Conservation (phyloP, 2,113 vertebrate species). For the Pelecanus crispus region DNA sequence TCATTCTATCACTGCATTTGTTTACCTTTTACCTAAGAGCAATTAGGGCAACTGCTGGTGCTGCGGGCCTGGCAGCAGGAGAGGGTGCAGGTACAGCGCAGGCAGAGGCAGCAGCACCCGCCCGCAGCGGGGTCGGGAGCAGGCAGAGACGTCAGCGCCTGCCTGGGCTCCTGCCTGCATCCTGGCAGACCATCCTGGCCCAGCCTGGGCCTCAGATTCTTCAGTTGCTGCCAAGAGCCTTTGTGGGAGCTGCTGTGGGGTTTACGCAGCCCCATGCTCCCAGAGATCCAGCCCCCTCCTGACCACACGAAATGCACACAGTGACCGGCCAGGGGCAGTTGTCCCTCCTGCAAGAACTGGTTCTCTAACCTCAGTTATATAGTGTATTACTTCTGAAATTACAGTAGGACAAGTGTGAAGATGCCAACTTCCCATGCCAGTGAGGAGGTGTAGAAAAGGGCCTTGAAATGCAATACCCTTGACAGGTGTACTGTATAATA, state of each 20-base stretch:
- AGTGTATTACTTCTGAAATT: not conserved
- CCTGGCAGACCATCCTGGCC: not conserved
- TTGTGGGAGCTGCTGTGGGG: not conserved
- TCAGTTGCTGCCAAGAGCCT: too few relatives aligned
- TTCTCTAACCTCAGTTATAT: not conserved
- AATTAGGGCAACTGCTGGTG: not conserved
- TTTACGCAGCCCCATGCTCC: not conserved
- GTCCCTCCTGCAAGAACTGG: fast-evolving
- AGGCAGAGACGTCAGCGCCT: not conserved
- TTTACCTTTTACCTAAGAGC: not conserved
- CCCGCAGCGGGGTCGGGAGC: fast-evolving
- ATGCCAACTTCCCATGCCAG: not conserved
- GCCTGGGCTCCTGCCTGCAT: not conserved
- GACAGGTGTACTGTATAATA: not conserved
- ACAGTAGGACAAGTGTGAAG: not conserved
- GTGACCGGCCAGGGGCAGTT: not conserved
- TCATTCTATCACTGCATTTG: not conserved
- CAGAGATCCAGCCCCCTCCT: not conserved
- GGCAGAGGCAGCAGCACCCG: not conserved
- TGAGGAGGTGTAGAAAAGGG: not conserved
- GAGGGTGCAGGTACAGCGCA: not conserved
- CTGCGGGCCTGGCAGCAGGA: not conserved
- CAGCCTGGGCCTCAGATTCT: not conserved
- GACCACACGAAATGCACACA: fast-evolving
- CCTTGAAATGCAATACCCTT: not conserved